A percentile compares a stretch with the other conserved stretches of the same genome.
Evolutionary conservation across 1,140 invertebrate species (phyloP).

Genomic region (Drosophila santomea): DNA sequence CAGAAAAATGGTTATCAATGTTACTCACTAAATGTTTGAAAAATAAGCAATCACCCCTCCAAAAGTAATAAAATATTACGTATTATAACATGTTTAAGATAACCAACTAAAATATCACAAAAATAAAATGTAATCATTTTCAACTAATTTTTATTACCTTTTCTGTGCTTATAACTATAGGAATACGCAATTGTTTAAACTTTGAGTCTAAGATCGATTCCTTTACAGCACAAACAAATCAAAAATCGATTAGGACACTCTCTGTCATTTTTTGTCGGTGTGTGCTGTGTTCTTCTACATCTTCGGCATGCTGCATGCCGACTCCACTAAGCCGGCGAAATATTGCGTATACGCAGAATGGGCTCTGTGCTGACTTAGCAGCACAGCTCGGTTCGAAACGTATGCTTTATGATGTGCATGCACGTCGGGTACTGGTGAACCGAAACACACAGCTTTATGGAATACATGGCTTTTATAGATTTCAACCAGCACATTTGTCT

Average conservation of each 20-base stretch:
- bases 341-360: constrained; percentile 65
- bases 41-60: background rate
- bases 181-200: too few relatives aligned
- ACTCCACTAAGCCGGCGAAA: constrained; percentile 56
- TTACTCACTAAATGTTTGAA: background rate
- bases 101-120: too few relatives aligned
- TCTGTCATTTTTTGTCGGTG: constrained; percentile 1
- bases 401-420: constrained; percentile 75
- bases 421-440: constrained; percentile 11
- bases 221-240: too few relatives aligned
- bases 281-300: constrained; percentile 2
- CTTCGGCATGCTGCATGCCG: constrained; percentile 43
- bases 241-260: background rate
- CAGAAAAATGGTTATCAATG: constrained; percentile 3
- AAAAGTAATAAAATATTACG: too few relatives aligned
- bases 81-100: too few relatives aligned
- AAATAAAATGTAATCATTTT: too few relatives aligned
- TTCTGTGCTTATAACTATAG: too few relatives aligned
- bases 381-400: constrained; percentile 55
- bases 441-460: constrained; percentile 34
- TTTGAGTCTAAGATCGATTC: too few relatives aligned
- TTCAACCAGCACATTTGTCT: constrained; percentile 76
- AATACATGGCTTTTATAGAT: constrained; percentile 69
- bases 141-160: too few relatives aligned
- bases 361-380: constrained; percentile 63